These are phyloP conservation scores for Pyrgus malvae DNA, from an alignment of 2,888 invertebrate genomes.

Conservation along the genomic window DNA sequence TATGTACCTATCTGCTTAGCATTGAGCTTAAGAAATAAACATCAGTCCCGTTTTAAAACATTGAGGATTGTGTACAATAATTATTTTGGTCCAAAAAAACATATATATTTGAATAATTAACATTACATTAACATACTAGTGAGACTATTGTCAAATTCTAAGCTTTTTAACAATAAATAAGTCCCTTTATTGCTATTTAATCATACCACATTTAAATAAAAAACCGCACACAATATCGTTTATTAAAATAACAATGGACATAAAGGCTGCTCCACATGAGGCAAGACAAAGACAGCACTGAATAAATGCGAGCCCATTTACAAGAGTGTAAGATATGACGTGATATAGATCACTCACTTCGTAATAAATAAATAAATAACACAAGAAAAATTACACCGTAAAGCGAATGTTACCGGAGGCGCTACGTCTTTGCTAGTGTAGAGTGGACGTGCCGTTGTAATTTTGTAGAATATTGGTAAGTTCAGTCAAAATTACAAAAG, in stretches of 20 bases:
- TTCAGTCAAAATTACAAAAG: too few species aligned
- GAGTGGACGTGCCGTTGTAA: slow-evolving; percentile 46
- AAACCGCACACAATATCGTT: slow-evolving; percentile 25
- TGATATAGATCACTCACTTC: slow-evolving; percentile 80
- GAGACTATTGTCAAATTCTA: too few species aligned
- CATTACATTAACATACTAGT: too few species aligned
- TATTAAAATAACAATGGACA: slow-evolving; percentile 42
- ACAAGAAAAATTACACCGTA: slow-evolving; percentile 81
- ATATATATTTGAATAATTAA: too few species aligned
- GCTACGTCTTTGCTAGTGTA: slow-evolving; percentile 46
- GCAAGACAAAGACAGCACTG: slow-evolving; percentile 46
- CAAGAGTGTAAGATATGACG: slow-evolving; percentile 82
- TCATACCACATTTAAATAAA: background rate
- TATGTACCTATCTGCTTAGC: too few species aligned
- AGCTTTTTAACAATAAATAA: too few species aligned
- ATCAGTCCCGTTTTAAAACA: too few species aligned
- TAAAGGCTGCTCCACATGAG: slow-evolving; percentile 42
- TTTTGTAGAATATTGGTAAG: background rate
- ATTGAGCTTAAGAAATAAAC: too few species aligned
- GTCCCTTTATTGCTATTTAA: too few species aligned
- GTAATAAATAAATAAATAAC: slow-evolving; percentile 83
- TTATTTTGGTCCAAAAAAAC: too few species aligned
- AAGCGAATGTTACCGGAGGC: slow-evolving; percentile 81
- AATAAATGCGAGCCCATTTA: slow-evolving; percentile 78
- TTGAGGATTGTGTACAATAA: too few species aligned